Base-by-base conservation (phyloP, 2,113 vertebrate species). In the Epinephelus cyanopodus region DNA sequence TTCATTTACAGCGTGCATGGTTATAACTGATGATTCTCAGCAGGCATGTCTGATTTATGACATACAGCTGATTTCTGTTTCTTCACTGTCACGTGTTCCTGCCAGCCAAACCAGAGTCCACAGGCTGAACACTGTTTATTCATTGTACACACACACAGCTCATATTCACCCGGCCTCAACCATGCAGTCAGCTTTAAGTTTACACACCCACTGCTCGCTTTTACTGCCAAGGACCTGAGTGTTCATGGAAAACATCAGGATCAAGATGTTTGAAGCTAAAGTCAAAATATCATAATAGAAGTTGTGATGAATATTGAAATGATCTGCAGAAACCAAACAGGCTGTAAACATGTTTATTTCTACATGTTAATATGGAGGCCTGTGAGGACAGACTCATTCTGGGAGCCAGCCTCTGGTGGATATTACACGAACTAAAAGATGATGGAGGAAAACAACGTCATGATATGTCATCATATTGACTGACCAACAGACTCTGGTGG, bases 11-110 rank as follows among this genome's bases (percentile, higher is more conserved):
- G 8, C 0, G 3, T 12, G 2, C 42, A 37, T 37, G 33, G 10
- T 56, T 56, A 11, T 11, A 27, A 23, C 19, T 7, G 12, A n/a
- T 13, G 13, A 17, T 65, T 58, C 21, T 37, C 60, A 39, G 27
- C 2, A 1, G 7, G 45, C 27, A 25, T 19, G n/a, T 2, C 3
- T 58, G 65, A 76, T 74, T 68, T 61, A 77, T 47, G 52, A 27
- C 72, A 3, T 19, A 11, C 64, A 62, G 77, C 72, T 66, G 75
- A 57, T 45, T 79, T 6, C n/a, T 37, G 12, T 9, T 63, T 14
- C 15, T 74, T 21, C 25, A 39, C 17, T 3, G 2, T 62, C 77
- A 78, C 47, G 25, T 81, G 81, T 60, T 65, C 39, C 3, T 23
- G 50, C 8, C 9, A 0, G 56, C 23, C 50, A 5, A 10, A 3